Conservation (phyloP, 2,888 invertebrate species). For the Strigamia crassipes region DNA sequence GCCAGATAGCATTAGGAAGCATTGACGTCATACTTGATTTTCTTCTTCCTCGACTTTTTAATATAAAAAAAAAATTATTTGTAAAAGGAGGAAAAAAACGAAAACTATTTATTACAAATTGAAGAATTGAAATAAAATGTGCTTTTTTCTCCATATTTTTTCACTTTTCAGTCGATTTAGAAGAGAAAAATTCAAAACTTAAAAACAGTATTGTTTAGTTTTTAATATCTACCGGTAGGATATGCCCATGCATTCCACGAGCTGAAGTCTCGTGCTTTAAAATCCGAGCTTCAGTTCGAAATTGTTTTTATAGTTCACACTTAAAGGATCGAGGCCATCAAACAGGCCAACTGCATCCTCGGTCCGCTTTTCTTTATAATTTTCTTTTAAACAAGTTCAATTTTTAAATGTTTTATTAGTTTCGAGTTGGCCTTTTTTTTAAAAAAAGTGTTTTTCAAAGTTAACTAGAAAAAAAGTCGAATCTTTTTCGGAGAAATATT, state of each 20-base stretch:
- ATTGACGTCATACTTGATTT: neutral
- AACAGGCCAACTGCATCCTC: constrained; percentile 32
- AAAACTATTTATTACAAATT: too few species aligned
- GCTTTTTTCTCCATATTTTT: too few species aligned
- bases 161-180: too few species aligned
- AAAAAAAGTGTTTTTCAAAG: neutral
- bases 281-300: neutral
- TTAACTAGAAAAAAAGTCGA: neutral
- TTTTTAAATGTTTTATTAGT: neutral
- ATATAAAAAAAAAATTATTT: too few species aligned
- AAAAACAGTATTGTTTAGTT: neutral
- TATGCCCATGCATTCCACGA: neutral
- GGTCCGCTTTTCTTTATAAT: neutral
- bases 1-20: neutral
- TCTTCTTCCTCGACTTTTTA: too few species aligned
- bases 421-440: constrained; percentile 18
- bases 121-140: too few species aligned
- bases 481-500: neutral
- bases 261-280: neutral
- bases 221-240: neutral
- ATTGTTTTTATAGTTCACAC: neutral
- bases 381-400: neutral
- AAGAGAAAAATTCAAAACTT: neutral
- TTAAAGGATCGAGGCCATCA: neutral
- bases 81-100: too few species aligned